phyloP scores from a whole-genome alignment of 2,888 invertebrate species.

The Troides aeacus region DNA sequence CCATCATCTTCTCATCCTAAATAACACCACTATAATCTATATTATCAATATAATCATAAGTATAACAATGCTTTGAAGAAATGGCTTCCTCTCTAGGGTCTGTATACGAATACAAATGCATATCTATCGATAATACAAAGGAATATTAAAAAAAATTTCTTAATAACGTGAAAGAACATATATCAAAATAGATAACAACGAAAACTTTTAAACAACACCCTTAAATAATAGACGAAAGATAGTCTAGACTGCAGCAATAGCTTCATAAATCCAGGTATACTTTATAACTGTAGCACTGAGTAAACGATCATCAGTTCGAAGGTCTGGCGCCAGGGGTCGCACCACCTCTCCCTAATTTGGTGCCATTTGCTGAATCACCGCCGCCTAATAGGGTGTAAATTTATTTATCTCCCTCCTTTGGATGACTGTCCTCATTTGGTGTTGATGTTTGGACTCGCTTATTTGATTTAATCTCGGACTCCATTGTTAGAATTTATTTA shows the following conservation, averaged over 20 bases:
- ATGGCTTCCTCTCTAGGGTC: too few species aligned
- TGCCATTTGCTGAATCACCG: conserved; percentile 62
- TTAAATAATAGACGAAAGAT: not conserved
- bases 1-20: too few species aligned
- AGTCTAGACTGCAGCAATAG: conserved; percentile 22
- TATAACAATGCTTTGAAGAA: too few species aligned
- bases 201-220: too few species aligned
- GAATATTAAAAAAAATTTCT: too few species aligned
- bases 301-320: conserved; percentile 18
- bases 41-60: too few species aligned
- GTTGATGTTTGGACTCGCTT: conserved; percentile 36
- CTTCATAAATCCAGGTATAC: conserved; percentile 20
- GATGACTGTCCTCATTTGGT: conserved; percentile 39
- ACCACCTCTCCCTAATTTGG: conserved; percentile 26
- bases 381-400: conserved; percentile 65
- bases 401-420: conserved; percentile 50
- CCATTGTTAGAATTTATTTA: conserved; percentile 4
- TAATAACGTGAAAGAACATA: too few species aligned
- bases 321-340: conserved; percentile 26
- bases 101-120: too few species aligned
- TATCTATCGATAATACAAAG: too few species aligned
- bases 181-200: too few species aligned
- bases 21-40: too few species aligned
- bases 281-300: conserved; percentile 8
- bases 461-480: conserved; percentile 22